Conservation (phyloP, 2,888 invertebrate genomes). For the Trichacis sp. region DNA sequence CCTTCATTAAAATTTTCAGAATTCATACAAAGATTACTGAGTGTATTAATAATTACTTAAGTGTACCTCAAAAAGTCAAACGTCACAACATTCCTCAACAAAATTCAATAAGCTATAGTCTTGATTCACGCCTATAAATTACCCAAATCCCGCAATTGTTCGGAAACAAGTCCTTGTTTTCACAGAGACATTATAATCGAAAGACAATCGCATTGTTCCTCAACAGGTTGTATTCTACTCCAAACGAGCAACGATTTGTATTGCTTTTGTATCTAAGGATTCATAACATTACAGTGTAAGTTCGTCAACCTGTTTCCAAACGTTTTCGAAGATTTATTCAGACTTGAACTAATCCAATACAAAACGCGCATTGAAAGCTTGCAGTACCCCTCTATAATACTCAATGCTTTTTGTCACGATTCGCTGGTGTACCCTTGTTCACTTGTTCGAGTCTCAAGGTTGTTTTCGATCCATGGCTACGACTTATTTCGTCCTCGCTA, state of each 20-base stretch:
- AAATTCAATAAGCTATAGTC: too few species aligned
- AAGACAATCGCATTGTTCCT: not conserved
- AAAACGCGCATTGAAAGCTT: constrained; percentile 28
- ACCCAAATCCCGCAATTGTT: too few species aligned
- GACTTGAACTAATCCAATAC: constrained; percentile 32
- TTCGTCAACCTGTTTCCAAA: constrained; percentile 5
- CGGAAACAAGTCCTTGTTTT: too few species aligned
- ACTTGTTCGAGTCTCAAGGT: constrained; percentile 20
- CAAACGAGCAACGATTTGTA: not conserved
- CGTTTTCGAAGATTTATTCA: constrained; percentile 30
- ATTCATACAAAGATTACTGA: too few species aligned
- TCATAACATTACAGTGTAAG: not conserved
- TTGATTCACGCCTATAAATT: too few species aligned
- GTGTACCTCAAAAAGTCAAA: too few species aligned
- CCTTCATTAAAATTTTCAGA: too few species aligned
- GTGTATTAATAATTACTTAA: too few species aligned
- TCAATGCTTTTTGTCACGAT: constrained; percentile 16
- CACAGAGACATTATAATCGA: not conserved
- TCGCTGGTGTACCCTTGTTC: constrained; percentile 16
- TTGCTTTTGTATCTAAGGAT: not conserved
- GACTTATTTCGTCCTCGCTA: not conserved
- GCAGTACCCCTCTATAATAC: constrained; percentile 23
- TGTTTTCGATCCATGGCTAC: constrained; percentile 3
- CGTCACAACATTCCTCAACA: too few species aligned
- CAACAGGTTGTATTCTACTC: not conserved